Evolutionary conservation across 2,113 vertebrate species (phyloP).

Genomic region (Epinephelus lanceolatus): DNA sequence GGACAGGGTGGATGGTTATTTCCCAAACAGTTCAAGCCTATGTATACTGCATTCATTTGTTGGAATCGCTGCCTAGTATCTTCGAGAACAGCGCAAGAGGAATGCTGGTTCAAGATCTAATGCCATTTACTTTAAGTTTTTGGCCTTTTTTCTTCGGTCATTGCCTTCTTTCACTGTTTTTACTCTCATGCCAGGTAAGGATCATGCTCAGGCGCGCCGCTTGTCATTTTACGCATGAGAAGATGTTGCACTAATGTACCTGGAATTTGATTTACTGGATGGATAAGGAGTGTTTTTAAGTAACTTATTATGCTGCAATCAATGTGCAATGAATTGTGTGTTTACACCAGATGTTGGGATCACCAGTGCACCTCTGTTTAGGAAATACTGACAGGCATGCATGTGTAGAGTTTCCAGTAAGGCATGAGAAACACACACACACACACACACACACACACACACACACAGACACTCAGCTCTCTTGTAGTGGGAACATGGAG

Average conservation of each 20-base stretch:
- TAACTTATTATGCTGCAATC: constrained; percentile 15
- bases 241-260: constrained; percentile 53
- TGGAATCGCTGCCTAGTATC: constrained; percentile 79
- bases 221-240: constrained; percentile 65
- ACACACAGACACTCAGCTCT: constrained; percentile 45
- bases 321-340: constrained; percentile 25
- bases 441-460: constrained; percentile 33
- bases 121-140: constrained; percentile 84
- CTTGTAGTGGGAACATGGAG: constrained; percentile 67
- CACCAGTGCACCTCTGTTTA: constrained; percentile 45
- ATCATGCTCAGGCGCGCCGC: constrained; percentile 54
- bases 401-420: constrained; percentile 49
- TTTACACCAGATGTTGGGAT: constrained; percentile 31
- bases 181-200: constrained; percentile 86
- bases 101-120: constrained; percentile 84
- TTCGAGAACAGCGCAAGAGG: constrained; percentile 82
- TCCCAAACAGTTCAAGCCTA: constrained; percentile 78
- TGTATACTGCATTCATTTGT: constrained; percentile 76
- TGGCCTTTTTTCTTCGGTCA: constrained; percentile 85
- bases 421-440: constrained; percentile 29
- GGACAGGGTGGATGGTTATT: constrained; percentile 82
- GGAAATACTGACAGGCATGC: constrained; percentile 46
- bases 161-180: constrained; percentile 83
- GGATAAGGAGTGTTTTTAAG: constrained; percentile 7
- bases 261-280: constrained; percentile 51